phyloP scores from a whole-genome alignment of 1,140 invertebrate genomes.

The Ylistrum balloti region DNA sequence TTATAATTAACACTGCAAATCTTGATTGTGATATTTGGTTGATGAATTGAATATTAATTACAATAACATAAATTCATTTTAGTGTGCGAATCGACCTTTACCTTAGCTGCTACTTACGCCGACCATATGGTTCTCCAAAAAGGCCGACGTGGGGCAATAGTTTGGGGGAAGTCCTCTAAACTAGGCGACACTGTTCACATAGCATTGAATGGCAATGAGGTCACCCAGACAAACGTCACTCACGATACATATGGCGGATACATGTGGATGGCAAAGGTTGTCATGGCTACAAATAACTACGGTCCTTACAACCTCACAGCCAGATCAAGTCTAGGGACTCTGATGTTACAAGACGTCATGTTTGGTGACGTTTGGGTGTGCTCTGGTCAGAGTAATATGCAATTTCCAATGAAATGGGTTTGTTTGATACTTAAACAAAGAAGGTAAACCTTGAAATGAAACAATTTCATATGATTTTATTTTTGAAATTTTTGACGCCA shows the following conservation, averaged over 20 bases:
- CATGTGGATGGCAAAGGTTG: background rate
- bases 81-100: slow-evolving; percentile 53
- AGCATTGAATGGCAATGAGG: slow-evolving; percentile 51
- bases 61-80: background rate
- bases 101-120: slow-evolving; percentile 72
- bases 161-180: slow-evolving; percentile 76
- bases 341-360: slow-evolving; percentile 69
- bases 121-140: slow-evolving; percentile 80
- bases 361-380: slow-evolving; percentile 80
- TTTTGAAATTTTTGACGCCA: no score
- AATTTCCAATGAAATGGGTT: slow-evolving; percentile 64
- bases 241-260: background rate
- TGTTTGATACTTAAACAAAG: no score
- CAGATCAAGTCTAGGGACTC: slow-evolving; percentile 43
- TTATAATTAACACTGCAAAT: background rate
- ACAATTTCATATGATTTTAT: no score
- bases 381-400: slow-evolving; percentile 79
- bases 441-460: no score
- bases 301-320: slow-evolving; percentile 57
- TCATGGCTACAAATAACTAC: background rate
- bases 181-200: slow-evolving; percentile 65
- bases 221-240: background rate
- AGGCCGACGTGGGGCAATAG: slow-evolving; percentile 65
- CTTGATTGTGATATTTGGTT: background rate
- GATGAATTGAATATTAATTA: background rate